Percentiles rank a stretch among this genome's conserved stretches.
These are phyloP conservation scores for Microcebus ravelobensis DNA, from an alignment of 2,113 vertebrate genomes.

Conservation along the genomic window DNA sequence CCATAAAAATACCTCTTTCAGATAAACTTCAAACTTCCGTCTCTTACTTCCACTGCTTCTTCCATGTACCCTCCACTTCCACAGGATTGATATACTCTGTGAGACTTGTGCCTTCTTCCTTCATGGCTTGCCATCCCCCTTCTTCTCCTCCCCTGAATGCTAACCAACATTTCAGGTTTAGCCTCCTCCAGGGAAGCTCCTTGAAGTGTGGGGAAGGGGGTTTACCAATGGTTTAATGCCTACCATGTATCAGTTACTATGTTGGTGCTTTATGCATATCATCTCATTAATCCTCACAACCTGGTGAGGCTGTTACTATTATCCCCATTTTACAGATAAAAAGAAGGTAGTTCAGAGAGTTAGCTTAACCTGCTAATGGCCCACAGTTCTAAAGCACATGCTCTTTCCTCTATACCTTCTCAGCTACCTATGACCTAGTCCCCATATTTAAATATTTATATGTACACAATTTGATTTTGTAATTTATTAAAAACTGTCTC, in stretches of 20 bases:
- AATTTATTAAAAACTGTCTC: conserved; percentile 46
- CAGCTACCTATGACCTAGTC: conserved; percentile 4
- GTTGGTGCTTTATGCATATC: neutral
- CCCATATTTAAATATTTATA: conserved; percentile 1
- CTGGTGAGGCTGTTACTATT: neutral
- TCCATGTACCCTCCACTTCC: neutral
- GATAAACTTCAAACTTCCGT: neutral
- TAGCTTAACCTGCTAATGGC: neutral
- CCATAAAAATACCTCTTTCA: neutral
- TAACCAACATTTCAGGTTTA: neutral
- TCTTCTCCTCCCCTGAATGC: neutral
- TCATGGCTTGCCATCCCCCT: neutral
- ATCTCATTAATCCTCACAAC: conserved; percentile 32
- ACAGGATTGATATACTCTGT: neutral
- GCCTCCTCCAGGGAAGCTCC: neutral
- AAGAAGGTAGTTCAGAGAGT: conserved; percentile 7
- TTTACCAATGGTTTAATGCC: neutral
- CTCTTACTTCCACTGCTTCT: conserved; percentile 11
- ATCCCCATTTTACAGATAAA: neutral
- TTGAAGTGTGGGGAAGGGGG: neutral
- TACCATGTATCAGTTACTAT: neutral
- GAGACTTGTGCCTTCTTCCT: neutral
- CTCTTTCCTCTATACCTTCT: neutral
- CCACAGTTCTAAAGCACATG: conserved; percentile 22
- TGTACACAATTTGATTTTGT: neutral